Conservation (phyloP, 92 coral and sea anemone species). For the Scolanthus callimorphus region DNA sequence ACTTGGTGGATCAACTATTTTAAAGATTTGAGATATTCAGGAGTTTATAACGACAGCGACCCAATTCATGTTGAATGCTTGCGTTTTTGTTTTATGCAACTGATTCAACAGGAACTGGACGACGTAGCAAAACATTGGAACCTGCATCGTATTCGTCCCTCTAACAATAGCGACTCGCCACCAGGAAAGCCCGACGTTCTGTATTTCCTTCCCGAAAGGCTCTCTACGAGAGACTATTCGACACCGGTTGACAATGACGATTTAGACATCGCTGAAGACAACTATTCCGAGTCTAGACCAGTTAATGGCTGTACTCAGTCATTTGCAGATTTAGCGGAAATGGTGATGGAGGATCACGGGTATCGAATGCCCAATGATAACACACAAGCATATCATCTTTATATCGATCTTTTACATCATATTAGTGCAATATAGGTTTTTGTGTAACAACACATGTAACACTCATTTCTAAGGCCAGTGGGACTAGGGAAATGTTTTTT, state of each 20-base stretch:
- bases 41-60: conserved; percentile 10
- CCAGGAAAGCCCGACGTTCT: conserved; percentile 16
- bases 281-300: conserved; percentile 14
- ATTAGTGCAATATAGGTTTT: conserved; percentile 5
- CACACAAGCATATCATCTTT: conserved; percentile 9
- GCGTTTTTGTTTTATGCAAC: conserved; percentile 26
- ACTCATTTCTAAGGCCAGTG: not conserved
- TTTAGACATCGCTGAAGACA: conserved; percentile 14
- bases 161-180: conserved; percentile 18
- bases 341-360: conserved; percentile 31
- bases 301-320: conserved; percentile 11
- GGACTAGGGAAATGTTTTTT: not conserved
- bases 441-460: too few species aligned
- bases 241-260: conserved; percentile 10
- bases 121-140: conserved; percentile 12
- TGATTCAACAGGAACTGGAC: conserved; percentile 17
- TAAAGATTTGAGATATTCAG: conserved; percentile 21
- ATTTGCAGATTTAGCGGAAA: conserved; percentile 30
- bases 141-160: conserved; percentile 11
- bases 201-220: conserved; percentile 17
- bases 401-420: conserved; percentile 4
- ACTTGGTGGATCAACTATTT: conserved; percentile 25
- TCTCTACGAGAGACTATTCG: conserved; percentile 11
- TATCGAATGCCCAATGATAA: conserved; percentile 20
- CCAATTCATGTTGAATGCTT: conserved; percentile 23